Percentiles rank a stretch among this genome's conserved stretches.
Conservation (phyloP, 1,140 invertebrate genomes). For the Globodera ellingtonae region DNA sequence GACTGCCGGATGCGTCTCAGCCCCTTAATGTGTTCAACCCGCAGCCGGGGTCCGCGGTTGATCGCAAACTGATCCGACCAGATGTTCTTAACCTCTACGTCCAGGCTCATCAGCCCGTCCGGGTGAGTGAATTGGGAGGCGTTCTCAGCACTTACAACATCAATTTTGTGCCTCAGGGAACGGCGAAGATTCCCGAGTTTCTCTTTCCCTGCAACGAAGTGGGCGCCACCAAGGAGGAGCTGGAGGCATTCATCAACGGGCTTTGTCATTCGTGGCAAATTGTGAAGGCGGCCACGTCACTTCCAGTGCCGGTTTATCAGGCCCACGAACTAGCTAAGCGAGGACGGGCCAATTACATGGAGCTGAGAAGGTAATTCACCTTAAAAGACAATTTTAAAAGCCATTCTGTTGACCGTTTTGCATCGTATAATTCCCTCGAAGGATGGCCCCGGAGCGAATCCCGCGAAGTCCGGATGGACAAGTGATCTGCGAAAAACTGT, state of each 20-base stretch:
- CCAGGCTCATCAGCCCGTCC: conserved; percentile 29
- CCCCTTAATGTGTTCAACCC: conserved; percentile 28
- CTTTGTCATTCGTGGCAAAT: conserved; percentile 43
- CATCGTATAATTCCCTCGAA: neutral
- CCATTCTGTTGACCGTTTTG: neutral
- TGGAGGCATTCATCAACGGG: conserved; percentile 28
- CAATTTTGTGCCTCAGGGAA: conserved; percentile 27
- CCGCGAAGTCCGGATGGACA: neutral
- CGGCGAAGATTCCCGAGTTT: conserved; percentile 46
- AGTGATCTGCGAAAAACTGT: neutral
- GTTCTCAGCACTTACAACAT: conserved; percentile 10
- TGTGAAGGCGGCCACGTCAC: conserved; percentile 28
- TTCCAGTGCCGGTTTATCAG: conserved; percentile 42
- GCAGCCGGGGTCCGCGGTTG: conserved; percentile 32
- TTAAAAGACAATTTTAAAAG: neutral
- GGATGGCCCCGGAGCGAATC: neutral
- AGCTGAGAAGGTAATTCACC: conserved; percentile 6
- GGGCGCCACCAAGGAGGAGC: conserved; percentile 36
- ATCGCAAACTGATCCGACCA: conserved; percentile 28
- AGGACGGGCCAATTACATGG: conserved; percentile 28
- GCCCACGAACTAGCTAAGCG: conserved; percentile 39
- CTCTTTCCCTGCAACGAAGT: conserved; percentile 32
- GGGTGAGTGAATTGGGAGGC: conserved; percentile 19
- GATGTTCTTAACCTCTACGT: conserved; percentile 33
- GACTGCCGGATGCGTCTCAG: neutral